phyloP scores from a whole-genome alignment of 1,140 invertebrate genomes.

The Hetaerina americana region DNA sequence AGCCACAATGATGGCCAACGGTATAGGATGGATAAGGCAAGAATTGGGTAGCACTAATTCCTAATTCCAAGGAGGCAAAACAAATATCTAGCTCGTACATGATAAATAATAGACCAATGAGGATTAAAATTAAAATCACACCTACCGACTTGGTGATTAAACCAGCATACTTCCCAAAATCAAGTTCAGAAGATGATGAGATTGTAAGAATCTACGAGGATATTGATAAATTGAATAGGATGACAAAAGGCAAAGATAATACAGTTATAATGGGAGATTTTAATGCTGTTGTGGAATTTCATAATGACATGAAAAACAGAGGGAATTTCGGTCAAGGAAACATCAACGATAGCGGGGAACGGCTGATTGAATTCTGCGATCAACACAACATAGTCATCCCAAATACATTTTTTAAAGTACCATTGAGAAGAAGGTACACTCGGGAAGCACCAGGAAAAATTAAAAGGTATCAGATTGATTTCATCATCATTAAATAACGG shows the following conservation, averaged over 20 bases:
- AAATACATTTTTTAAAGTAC: no score
- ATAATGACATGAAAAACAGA: neutral
- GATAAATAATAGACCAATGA: no score
- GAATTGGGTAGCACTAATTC: neutral
- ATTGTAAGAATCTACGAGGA: conserved; percentile 1
- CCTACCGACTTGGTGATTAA: neutral
- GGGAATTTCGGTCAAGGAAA: neutral
- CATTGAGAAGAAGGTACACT: no score
- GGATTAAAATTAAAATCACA: neutral
- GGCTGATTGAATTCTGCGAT: neutral
- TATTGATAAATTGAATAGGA: conserved; percentile 1
- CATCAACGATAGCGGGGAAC: neutral
- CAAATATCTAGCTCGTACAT: neutral
- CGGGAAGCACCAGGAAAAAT: no score
- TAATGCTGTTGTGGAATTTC: conserved; percentile 4
- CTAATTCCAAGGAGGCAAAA: neutral
- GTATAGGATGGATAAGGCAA: neutral
- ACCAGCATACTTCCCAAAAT: conserved; percentile 6
- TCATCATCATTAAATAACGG: no score
- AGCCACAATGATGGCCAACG: neutral
- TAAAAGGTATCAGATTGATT: no score
- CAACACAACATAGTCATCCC: neutral
- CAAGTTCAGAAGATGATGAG: conserved; percentile 5
- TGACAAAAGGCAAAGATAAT: conserved; percentile 6
- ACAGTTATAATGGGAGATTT: conserved; percentile 10